phyloP scores from a whole-genome alignment of 1,140 invertebrate genomes.

The Agrilus planipennis region DNA sequence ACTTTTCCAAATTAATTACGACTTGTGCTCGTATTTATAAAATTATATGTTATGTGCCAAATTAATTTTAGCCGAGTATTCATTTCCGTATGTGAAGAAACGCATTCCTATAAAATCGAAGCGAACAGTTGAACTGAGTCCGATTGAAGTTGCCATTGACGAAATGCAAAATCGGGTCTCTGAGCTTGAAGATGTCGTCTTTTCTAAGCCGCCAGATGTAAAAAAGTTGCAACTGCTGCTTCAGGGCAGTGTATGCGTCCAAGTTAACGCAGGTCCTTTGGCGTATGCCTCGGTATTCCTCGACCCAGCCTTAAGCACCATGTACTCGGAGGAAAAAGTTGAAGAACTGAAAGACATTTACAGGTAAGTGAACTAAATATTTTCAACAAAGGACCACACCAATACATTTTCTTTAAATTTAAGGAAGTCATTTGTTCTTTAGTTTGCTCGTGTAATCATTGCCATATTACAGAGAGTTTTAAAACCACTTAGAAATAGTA shows the following conservation, averaged over 20 bases:
- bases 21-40: neutral
- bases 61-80: constrained; percentile 54
- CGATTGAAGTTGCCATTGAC: constrained; percentile 88
- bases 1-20: constrained; percentile 7
- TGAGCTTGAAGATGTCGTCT: constrained; percentile 75
- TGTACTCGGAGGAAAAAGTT: constrained; percentile 70
- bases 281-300: constrained; percentile 87
- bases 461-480: too few relatives aligned
- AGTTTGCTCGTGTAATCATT: too few relatives aligned
- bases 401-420: too few relatives aligned
- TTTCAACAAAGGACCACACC: too few relatives aligned
- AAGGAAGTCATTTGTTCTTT: too few relatives aligned
- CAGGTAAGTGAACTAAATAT: constrained; percentile 45
- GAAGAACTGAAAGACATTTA: constrained; percentile 76
- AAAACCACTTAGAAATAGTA: neutral
- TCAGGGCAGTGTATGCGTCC: constrained; percentile 82
- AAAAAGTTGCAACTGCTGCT: constrained; percentile 83
- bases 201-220: constrained; percentile 64
- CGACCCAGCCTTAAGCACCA: constrained; percentile 51
- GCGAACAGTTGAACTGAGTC: constrained; percentile 66
- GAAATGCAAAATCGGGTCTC: constrained; percentile 78
- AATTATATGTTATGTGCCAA: constrained; percentile 5
- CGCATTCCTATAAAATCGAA: constrained; percentile 64
- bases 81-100: constrained; percentile 87
- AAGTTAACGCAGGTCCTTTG: constrained; percentile 89